Conservation (phyloP, 2,797 vertebrate species). For the Erpetoichthys calabaricus region DNA sequence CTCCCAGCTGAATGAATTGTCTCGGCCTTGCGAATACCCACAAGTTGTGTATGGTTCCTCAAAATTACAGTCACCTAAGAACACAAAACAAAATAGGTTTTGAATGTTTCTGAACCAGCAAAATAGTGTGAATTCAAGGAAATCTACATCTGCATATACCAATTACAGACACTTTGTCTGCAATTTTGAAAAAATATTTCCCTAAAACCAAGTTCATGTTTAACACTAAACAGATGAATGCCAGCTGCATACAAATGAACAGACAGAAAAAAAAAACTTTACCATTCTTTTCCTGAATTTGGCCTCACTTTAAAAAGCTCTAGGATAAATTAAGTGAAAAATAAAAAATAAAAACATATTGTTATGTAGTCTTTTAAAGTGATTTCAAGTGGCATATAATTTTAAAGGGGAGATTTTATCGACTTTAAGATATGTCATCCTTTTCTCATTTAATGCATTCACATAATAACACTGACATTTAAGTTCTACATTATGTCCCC, state of each 20-base stretch:
- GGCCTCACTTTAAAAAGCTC: too few relatives aligned
- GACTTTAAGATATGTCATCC: constrained; percentile 45
- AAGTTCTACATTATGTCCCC: constrained; percentile 34
- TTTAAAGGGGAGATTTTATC: constrained; percentile 22
- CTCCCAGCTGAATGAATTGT: constrained; percentile 92
- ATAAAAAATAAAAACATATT: constrained; percentile 14
- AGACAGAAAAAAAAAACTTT: too few relatives aligned
- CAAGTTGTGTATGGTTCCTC: constrained; percentile 74
- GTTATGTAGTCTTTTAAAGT: constrained; percentile 22
- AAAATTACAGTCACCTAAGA: constrained; percentile 83
- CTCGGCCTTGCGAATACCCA: constrained; percentile 85
- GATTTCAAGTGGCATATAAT: constrained; percentile 21
- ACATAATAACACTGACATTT: constrained; percentile 45
- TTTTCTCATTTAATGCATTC: constrained; percentile 14
- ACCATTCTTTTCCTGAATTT: too few relatives aligned
- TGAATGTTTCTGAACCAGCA: too few relatives aligned
- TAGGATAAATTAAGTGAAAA: too few relatives aligned
- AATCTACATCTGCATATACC: too few relatives aligned
- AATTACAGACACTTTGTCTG: too few relatives aligned
- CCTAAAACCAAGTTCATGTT: too few relatives aligned
- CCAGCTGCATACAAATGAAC: too few relatives aligned
- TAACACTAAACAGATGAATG: too few relatives aligned
- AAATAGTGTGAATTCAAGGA: too few relatives aligned
- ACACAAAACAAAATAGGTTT: constrained; percentile 20
- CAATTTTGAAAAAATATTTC: too few relatives aligned